phyloP scores from a whole-genome alignment of 2,797 vertebrate species.

The Galago senegalensis region DNA sequence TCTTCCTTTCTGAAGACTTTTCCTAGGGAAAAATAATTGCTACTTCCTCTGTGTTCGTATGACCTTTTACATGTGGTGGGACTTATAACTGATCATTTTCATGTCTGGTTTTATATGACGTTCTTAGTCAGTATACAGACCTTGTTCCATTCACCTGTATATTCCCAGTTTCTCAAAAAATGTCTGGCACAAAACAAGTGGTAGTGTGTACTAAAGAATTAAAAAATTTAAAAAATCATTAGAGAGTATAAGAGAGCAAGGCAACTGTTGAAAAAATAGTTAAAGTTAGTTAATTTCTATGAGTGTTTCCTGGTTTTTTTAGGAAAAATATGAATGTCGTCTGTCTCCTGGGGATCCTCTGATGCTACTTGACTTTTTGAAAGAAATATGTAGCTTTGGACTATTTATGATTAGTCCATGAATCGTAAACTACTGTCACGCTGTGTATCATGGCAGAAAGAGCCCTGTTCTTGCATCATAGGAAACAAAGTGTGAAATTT shows the following conservation, averaged over 20 bases:
- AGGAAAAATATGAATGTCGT: constrained; percentile 37
- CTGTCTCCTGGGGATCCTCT: constrained; percentile 75
- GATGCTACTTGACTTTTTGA: constrained; percentile 70
- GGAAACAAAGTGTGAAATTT: constrained; percentile 67
- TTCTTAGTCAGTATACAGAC: neutral
- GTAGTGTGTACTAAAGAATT: neutral
- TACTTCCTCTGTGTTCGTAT: neutral
- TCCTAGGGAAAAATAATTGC: neutral
- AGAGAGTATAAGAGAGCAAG: neutral
- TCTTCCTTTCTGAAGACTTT: neutral
- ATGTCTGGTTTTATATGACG: neutral
- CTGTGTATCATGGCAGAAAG: constrained; percentile 70
- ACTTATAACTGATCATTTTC: neutral
- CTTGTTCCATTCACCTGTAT: neutral
- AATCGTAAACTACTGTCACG: constrained; percentile 78
- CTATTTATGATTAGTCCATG: constrained; percentile 67
- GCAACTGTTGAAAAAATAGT: constrained; percentile 30
- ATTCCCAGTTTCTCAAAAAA: neutral
- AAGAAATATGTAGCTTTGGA: constrained; percentile 72
- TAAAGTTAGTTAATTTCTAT: constrained; percentile 32
- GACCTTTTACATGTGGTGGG: neutral
- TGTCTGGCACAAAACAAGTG: neutral
- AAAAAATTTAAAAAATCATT: constrained; percentile 13
- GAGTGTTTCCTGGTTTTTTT: constrained; percentile 47
- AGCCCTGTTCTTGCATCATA: constrained; percentile 57